Base-by-base conservation (phyloP, 30 jellyfish, hydroid and myxozoan species). In the Clytia hemisphaerica region DNA sequence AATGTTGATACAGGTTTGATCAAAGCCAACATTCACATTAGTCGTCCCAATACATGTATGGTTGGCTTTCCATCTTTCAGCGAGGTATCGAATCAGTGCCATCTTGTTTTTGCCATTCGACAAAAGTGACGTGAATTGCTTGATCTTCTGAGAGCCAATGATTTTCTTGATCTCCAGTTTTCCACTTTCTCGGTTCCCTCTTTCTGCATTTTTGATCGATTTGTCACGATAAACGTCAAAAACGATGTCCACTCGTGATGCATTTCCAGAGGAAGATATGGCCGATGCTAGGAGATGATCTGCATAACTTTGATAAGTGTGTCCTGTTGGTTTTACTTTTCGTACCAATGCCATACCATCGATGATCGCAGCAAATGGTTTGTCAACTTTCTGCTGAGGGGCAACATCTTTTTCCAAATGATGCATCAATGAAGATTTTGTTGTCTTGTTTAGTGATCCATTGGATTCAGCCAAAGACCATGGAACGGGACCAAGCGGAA, bases 181-280 rank as follows among this genome's bases (percentile, higher is more conserved):
- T 22, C 2, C 79, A 32, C 32, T 40, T 59, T 67, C 75, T 46
- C 75, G n/a, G 35, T 46, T 57, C 50, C 78, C 72, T 65, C 78
- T 69, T 37, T 69, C 81, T 71, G 79, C 79, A 47, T 48, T 71
- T 38, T 71, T 71, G 83, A 71, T 71, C 62, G 83, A 30, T 28
- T 47, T 63, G 24, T 4, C 34, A 47, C 77, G 67, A 32, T 71
- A 67, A 24, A 40, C 75, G n/a, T 48, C 83, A 53, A 48, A 53
- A 26, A 71, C 83, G 6, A 71, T 36, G 51, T 71, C 76, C 32
- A 67, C 19, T 32, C 33, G 79, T 7, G 53, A 40, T 7, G 53
- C 53, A 67, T 46, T 59, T 12, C 40, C 42, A 67, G 45, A 67
- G 9, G 79, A 38, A 40, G 53, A 10, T 7, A 40, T 16, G 16